Percentiles rank a stretch among this genome's conserved stretches.
These are phyloP conservation scores for Geothlypis trichas DNA, from an alignment of 2,113 vertebrate genomes.

Conservation along the genomic window DNA sequence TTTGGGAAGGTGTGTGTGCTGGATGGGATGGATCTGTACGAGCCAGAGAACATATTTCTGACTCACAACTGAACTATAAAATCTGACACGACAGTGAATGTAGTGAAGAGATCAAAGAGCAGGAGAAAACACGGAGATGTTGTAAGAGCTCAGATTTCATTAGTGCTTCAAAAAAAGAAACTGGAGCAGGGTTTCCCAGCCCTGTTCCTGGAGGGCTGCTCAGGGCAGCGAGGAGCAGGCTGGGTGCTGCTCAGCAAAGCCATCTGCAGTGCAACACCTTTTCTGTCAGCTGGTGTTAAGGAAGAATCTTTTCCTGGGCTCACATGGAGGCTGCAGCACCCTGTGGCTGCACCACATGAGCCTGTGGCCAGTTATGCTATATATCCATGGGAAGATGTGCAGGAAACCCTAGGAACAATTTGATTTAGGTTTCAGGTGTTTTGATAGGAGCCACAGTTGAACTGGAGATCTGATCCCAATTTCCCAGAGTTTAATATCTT, in stretches of 20 bases:
- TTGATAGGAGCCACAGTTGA: background rate
- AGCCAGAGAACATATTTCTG: background rate
- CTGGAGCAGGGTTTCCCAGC: background rate
- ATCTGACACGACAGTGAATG: background rate
- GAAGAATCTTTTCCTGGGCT: background rate
- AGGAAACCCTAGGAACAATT: background rate
- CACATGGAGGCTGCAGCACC: fast-evolving
- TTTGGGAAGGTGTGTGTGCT: background rate
- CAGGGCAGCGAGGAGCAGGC: fast-evolving
- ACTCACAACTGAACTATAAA: background rate
- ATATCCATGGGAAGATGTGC: background rate
- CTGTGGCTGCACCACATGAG: background rate
- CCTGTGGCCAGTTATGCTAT: background rate
- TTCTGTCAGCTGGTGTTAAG: background rate
- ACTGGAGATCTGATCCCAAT: background rate
- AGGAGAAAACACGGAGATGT: background rate
- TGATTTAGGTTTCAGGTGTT: background rate
- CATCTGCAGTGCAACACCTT: background rate
- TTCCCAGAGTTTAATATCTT: background rate
- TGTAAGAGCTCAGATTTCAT: background rate
- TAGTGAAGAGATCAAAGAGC: background rate
- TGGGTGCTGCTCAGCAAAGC: background rate
- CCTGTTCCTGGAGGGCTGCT: background rate
- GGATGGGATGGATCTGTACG: background rate
- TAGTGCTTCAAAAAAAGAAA: background rate